Conservation (phyloP, 2,888 invertebrate genomes). For the Anodontia alba region DNA sequence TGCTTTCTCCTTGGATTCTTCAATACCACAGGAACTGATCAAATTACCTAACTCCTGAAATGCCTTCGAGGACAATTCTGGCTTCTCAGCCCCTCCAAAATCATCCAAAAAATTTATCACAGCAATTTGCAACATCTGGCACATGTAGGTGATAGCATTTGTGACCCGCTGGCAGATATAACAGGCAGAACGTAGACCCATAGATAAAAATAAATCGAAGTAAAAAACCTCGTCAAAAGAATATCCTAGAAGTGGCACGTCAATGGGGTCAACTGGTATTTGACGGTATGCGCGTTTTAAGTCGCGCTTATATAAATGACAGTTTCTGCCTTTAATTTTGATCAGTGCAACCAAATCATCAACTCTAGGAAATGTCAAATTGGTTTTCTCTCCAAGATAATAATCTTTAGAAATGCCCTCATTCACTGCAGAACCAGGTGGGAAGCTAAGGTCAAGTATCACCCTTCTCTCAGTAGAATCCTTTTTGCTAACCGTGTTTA, state of each 20-base stretch:
- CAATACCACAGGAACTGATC: background rate
- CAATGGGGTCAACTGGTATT: background rate
- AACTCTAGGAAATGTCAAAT: background rate
- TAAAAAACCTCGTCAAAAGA: background rate
- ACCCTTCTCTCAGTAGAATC: constrained; percentile 1
- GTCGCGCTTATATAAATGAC: background rate
- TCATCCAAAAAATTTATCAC: background rate
- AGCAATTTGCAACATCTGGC: background rate
- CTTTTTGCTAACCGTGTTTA: constrained; percentile 14
- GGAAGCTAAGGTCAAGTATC: constrained; percentile 25
- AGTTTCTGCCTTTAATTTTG: too few species aligned
- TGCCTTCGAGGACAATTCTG: background rate
- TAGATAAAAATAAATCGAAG: background rate
- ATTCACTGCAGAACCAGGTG: background rate
- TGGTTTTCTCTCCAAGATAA: background rate
- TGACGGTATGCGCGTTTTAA: background rate
- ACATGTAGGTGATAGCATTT: background rate
- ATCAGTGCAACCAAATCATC: background rate
- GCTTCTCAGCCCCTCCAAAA: background rate
- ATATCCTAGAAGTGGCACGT: background rate
- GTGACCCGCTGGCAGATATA: background rate
- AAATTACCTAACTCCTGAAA: background rate
- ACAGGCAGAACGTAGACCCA: too few species aligned
- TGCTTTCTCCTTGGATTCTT: background rate
- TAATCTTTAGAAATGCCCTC: background rate